Conservation (phyloP, 2,113 vertebrate species). For the Todiramphus saurophagus region DNA sequence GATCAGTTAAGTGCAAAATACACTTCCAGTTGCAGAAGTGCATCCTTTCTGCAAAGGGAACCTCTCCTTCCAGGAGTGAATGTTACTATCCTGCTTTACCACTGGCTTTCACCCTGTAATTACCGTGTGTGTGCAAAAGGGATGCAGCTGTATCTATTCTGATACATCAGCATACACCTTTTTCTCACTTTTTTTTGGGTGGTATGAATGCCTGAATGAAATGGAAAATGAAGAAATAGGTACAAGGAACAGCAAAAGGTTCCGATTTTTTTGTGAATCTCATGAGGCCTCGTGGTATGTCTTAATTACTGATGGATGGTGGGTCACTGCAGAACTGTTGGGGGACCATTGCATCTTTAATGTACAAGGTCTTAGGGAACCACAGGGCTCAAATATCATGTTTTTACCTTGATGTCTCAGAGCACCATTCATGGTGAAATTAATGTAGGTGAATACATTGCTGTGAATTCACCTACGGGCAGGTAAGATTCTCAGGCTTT, state of each 20-base stretch:
- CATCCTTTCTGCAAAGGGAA: background rate
- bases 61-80: background rate
- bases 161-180: background rate
- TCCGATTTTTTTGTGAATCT: background rate
- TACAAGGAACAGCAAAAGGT: background rate
- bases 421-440: background rate
- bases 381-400: too few relatives aligned
- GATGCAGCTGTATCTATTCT: background rate
- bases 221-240: background rate
- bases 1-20: background rate
- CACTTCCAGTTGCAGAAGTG: background rate
- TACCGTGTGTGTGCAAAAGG: background rate
- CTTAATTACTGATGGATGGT: background rate
- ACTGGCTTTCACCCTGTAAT: background rate
- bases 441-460: background rate
- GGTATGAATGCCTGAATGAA: background rate
- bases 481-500: background rate
- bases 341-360: background rate
- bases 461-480: background rate
- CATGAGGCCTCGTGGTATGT: fast-evolving
- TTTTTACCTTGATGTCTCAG: background rate
- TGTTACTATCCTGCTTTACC: background rate
- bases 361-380: background rate
- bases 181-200: background rate
- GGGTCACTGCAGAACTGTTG: background rate